Conservation (phyloP, 2,113 vertebrate species). For the Apaloderma vittatum region DNA sequence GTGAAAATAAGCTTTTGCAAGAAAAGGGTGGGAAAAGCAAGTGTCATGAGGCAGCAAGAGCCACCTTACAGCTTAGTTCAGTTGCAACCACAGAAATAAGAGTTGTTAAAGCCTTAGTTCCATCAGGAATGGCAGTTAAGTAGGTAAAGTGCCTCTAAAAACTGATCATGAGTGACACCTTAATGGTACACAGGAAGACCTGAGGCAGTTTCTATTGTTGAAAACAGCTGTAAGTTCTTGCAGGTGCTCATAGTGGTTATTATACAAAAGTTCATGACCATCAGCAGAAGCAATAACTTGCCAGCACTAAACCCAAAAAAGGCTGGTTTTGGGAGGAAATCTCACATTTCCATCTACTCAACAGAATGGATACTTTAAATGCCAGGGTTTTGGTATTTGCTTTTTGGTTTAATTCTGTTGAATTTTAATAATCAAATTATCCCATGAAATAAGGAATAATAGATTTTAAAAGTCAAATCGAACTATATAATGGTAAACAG, state of each 20-base stretch:
- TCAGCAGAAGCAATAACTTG: background rate
- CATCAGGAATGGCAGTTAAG: background rate
- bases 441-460: background rate
- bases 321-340: fast-evolving
- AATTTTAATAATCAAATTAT: background rate
- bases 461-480: background rate
- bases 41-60: background rate
- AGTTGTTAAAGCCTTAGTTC: background rate
- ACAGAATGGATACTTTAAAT: background rate
- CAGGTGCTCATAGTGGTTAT: background rate
- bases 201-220: background rate
- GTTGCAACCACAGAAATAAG: background rate
- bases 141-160: background rate
- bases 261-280: background rate
- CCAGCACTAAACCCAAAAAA: background rate
- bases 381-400: fast-evolving
- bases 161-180: background rate
- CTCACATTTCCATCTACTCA: background rate
- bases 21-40: fast-evolving
- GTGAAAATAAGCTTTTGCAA: background rate
- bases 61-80: fast-evolving
- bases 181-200: background rate
- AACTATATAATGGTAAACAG: background rate
- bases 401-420: background rate
- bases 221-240: background rate